phyloP scores from a whole-genome alignment of 2,797 vertebrate genomes.

The Sparus aurata region DNA sequence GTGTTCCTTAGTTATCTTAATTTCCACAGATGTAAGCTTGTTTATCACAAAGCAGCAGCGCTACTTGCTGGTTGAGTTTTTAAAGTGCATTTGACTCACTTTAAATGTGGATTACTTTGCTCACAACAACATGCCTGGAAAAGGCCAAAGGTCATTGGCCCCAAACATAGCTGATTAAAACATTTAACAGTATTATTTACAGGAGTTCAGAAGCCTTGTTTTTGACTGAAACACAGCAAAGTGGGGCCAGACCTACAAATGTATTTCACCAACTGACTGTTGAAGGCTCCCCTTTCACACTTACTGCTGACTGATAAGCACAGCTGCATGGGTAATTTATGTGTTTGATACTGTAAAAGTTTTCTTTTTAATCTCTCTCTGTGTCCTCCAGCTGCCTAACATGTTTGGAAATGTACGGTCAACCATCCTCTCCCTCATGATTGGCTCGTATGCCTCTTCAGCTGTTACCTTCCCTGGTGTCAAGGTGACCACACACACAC shows the following conservation, averaged over 20 bases:
- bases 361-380: slow-evolving; percentile 5
- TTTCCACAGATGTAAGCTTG: not conserved
- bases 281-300: not conserved
- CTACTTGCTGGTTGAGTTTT: slow-evolving; percentile 45
- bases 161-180: not conserved
- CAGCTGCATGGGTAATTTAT: not conserved
- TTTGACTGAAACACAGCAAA: not conserved
- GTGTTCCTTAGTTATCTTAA: not conserved
- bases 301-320: not conserved
- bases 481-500: slow-evolving; percentile 82
- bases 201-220: not conserved
- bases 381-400: slow-evolving; percentile 86
- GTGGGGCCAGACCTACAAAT: too few species aligned
- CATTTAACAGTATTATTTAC: not conserved
- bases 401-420: slow-evolving; percentile 92
- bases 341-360: not conserved
- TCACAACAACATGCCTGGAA: not conserved
- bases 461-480: slow-evolving; percentile 91
- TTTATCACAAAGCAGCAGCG: not conserved
- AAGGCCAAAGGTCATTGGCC: not conserved
- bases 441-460: slow-evolving; percentile 92
- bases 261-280: too few species aligned
- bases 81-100: slow-evolving; percentile 7
- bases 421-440: slow-evolving; percentile 91
- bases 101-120: not conserved